phyloP scores from a whole-genome alignment of 92 coral and sea anemone species.

The Parazoanthus swiftii region DNA sequence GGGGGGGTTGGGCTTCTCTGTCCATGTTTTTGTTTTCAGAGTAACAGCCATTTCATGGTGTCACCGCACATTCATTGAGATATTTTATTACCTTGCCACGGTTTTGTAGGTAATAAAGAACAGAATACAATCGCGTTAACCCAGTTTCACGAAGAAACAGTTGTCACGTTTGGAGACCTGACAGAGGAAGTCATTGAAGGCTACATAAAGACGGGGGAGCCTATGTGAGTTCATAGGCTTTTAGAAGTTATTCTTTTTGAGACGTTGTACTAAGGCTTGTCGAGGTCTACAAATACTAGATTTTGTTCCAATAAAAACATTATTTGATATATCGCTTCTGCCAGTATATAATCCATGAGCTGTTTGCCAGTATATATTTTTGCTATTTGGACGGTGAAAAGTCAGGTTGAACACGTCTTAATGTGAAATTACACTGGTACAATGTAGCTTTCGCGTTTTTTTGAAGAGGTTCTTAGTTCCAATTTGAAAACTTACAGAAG shows the following conservation, averaged over 20 bases:
- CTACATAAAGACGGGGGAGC: conserved; percentile 90
- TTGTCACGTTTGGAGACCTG: conserved; percentile 83
- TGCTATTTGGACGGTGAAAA: no score
- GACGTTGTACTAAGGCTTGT: neutral
- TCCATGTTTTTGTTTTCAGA: no score
- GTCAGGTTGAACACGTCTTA: no score
- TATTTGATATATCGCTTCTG: neutral
- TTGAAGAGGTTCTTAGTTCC: no score
- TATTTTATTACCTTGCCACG: neutral
- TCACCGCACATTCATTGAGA: neutral
- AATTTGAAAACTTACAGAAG: no score
- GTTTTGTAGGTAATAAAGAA: conserved; percentile 6
- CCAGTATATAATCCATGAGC: neutral
- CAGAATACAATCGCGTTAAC: conserved; percentile 39
- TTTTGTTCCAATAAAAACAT: neutral
- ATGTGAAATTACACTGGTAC: no score
- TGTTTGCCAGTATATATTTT: neutral
- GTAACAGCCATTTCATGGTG: no score
- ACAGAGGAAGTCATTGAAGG: conserved; percentile 84
- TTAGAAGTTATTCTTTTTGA: neutral
- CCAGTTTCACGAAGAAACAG: conserved; percentile 91
- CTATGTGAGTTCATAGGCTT: conserved; percentile 68
- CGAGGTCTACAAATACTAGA: no score
- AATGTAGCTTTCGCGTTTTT: no score
- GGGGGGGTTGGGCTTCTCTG: no score